A percentile compares a stretch with the other conserved stretches of the same genome.
These are phyloP conservation scores for Urophycis tenuis DNA, from an alignment of 2,797 vertebrate genomes.

Conservation along the genomic window DNA sequence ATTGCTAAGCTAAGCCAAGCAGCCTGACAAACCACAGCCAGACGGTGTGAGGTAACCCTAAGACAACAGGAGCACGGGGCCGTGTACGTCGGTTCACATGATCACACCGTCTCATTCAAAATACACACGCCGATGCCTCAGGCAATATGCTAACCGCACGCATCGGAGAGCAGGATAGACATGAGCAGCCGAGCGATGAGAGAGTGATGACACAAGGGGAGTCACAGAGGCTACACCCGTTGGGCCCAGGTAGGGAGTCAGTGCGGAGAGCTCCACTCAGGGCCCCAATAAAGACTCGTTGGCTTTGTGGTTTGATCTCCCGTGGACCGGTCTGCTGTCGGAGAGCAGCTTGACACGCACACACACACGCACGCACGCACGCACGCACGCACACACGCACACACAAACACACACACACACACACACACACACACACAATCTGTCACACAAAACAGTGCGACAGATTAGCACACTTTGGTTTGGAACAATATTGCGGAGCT, in stretches of 20 bases:
- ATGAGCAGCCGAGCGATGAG: neutral
- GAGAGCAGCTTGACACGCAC: slow-evolving; percentile 35
- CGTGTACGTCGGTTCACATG: neutral
- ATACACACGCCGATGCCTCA: neutral
- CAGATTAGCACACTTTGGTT: slow-evolving; percentile 12
- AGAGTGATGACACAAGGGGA: neutral
- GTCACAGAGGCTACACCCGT: neutral
- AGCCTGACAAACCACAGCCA: slow-evolving; percentile 40
- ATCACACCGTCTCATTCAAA: neutral
- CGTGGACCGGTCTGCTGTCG: slow-evolving; percentile 48
- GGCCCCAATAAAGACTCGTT: slow-evolving; percentile 19
- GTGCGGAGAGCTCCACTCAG: slow-evolving; percentile 7
- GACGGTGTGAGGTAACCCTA: slow-evolving; percentile 33
- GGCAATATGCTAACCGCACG: neutral
- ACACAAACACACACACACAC: slow-evolving; percentile 17
- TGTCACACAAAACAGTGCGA: slow-evolving; percentile 11
- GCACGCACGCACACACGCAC: neutral
- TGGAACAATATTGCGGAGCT: slow-evolving; percentile 13
- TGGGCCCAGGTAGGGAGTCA: neutral
- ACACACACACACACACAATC: slow-evolving; percentile 17
- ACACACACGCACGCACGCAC: neutral
- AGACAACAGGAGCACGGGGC: slow-evolving; percentile 8
- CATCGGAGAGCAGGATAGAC: neutral
- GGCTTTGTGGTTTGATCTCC: slow-evolving; percentile 33
- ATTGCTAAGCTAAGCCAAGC: slow-evolving; percentile 31